These are phyloP conservation scores for Rhinoraja longicauda DNA, from an alignment of 2,797 vertebrate species.

Conservation along the genomic window DNA sequence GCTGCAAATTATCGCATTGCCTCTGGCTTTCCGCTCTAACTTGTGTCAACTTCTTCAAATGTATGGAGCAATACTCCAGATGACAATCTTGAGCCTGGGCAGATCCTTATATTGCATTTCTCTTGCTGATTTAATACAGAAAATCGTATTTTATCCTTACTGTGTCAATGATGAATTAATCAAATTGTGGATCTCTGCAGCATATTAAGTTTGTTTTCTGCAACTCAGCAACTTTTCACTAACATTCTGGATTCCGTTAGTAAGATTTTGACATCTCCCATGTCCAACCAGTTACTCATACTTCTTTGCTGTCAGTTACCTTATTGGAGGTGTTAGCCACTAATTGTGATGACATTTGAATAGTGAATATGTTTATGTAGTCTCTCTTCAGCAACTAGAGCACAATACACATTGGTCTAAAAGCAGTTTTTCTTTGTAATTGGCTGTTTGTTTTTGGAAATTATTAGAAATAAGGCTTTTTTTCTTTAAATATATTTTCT, in stretches of 20 bases:
- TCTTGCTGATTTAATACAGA: neutral
- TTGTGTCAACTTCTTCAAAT: neutral
- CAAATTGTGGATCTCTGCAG: neutral
- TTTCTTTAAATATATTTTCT: neutral
- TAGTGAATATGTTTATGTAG: neutral
- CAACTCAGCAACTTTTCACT: slow-evolving; percentile 5
- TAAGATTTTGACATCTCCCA: neutral
- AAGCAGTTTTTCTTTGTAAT: too few species aligned
- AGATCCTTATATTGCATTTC: neutral
- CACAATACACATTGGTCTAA: neutral
- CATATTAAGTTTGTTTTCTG: neutral
- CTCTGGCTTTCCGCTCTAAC: neutral
- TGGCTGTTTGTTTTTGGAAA: too few species aligned
- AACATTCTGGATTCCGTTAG: neutral
- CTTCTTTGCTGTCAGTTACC: neutral
- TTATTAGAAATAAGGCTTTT: neutral
- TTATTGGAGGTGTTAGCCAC: neutral
- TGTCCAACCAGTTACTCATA: neutral
- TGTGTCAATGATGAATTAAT: neutral
- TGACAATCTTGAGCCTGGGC: neutral
- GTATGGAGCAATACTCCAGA: neutral
- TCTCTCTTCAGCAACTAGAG: neutral
- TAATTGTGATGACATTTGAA: slow-evolving; percentile 4
- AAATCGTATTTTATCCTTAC: neutral
- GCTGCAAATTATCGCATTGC: neutral